These are phyloP conservation scores for Fistularia commersonii DNA, from an alignment of 2,797 vertebrate species.

Conservation along the genomic window DNA sequence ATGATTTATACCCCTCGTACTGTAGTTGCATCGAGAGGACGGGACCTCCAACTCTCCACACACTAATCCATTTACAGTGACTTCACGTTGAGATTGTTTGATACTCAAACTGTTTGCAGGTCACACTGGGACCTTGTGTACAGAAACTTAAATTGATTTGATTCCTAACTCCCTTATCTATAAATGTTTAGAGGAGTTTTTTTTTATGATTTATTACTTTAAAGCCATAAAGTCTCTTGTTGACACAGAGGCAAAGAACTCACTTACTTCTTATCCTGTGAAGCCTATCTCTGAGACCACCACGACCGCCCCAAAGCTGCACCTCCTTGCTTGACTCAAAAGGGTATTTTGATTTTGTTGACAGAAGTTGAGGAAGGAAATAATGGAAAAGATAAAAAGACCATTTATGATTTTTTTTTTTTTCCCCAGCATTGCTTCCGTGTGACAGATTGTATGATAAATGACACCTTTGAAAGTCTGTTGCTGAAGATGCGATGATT, in stretches of 20 bases:
- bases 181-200: conserved; percentile 79
- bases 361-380: conserved; percentile 73
- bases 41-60: neutral
- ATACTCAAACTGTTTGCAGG: conserved; percentile 70
- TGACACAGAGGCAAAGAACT: conserved; percentile 71
- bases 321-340: conserved; percentile 52
- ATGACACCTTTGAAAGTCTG: conserved; percentile 65
- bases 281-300: conserved; percentile 65
- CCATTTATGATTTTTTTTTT: conserved; percentile 73
- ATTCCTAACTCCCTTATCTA: conserved; percentile 85
- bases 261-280: conserved; percentile 62
- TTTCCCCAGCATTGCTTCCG: conserved; percentile 39
- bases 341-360: conserved; percentile 77
- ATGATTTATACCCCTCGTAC: conserved; percentile 26
- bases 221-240: conserved; percentile 77
- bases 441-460: conserved; percentile 72
- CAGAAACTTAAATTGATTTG: conserved; percentile 83
- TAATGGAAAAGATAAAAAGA: conserved; percentile 78
- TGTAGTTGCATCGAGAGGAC: neutral
- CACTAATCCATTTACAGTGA: conserved; percentile 75
- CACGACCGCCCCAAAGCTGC: conserved; percentile 46
- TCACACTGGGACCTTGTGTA: conserved; percentile 71
- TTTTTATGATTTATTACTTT: conserved; percentile 88
- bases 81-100: conserved; percentile 71
- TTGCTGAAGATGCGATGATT: conserved; percentile 67